These are phyloP conservation scores for Drosophila trichaetosa DNA, from an alignment of 2,888 invertebrate genomes.

Conservation along the genomic window DNA sequence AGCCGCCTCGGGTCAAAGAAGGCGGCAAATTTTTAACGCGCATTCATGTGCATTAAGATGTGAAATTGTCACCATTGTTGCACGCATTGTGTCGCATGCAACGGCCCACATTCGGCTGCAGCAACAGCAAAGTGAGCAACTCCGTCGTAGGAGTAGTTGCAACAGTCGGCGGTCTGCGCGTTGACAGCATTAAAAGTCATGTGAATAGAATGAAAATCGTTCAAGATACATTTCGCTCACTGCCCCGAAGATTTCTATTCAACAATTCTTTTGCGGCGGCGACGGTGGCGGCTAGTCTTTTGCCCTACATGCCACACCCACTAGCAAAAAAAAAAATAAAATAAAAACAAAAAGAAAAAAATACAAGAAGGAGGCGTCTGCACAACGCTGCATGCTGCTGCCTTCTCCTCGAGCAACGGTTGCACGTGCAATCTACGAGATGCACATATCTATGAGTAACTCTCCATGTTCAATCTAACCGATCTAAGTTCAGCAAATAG, in stretches of 20 bases:
- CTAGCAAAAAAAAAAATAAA: constrained; percentile 28
- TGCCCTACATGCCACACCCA: constrained; percentile 71
- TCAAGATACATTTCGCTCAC: constrained; percentile 4
- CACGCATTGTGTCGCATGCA: constrained; percentile 52
- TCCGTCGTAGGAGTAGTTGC: constrained; percentile 8
- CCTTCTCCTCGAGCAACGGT: background rate
- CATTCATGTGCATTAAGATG: constrained; percentile 82
- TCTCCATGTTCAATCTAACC: background rate
- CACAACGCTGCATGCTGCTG: constrained; percentile 8
- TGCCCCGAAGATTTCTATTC: constrained; percentile 16
- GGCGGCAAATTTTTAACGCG: constrained; percentile 64
- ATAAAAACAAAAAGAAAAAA: background rate
- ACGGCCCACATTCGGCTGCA: constrained; percentile 54
- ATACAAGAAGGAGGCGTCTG: constrained; percentile 49
- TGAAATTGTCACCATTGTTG: constrained; percentile 82
- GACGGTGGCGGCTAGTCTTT: constrained; percentile 5
- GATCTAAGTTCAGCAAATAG: background rate
- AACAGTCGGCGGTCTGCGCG: constrained; percentile 61
- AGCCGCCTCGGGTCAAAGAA: constrained; percentile 58
- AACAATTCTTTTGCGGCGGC: constrained; percentile 16
- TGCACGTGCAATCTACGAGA: constrained; percentile 22
- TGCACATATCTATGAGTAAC: background rate
- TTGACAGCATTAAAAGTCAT: constrained; percentile 74
- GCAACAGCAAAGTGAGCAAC: constrained; percentile 62
- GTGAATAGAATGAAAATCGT: constrained; percentile 28